phyloP scores from a whole-genome alignment of 2,113 vertebrate genomes.

The Ammospiza caudacuta region DNA sequence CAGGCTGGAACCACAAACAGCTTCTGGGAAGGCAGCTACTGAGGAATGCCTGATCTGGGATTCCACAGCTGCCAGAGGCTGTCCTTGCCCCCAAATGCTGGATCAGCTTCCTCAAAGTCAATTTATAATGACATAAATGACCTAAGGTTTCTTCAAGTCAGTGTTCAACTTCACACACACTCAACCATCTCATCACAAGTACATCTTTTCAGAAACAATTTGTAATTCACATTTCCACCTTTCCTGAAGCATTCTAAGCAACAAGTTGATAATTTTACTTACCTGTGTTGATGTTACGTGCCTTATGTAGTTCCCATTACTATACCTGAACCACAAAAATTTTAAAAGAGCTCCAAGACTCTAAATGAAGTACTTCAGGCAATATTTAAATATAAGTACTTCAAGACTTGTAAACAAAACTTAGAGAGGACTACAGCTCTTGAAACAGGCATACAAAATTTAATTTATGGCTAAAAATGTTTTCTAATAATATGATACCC shows the following conservation, averaged over 20 bases:
- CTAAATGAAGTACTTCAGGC: background rate
- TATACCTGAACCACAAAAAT: background rate
- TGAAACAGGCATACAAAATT: background rate
- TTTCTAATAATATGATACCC: background rate
- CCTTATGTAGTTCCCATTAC: background rate
- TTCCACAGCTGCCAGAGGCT: slow-evolving; percentile 12
- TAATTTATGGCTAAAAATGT: background rate
- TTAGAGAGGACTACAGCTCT: background rate
- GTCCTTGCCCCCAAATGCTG: slow-evolving; percentile 1
- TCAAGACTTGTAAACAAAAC: background rate
- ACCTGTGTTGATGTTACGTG: background rate
- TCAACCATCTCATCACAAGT: background rate
- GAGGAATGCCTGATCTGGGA: background rate
- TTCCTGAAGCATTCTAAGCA: background rate
- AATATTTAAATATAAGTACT: background rate
- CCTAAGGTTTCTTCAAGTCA: background rate
- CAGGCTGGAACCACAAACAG: background rate
- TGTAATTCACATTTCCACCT: background rate
- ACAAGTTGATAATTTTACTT: background rate
- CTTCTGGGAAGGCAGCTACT: slow-evolving; percentile 9
- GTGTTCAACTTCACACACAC: background rate
- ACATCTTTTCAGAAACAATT: background rate
- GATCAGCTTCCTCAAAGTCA: background rate
- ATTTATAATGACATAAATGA: slow-evolving; percentile 6
- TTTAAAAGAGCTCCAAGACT: background rate